Conservation (phyloP, 1,140 invertebrate species). For the Oscheius sp. region DNA sequence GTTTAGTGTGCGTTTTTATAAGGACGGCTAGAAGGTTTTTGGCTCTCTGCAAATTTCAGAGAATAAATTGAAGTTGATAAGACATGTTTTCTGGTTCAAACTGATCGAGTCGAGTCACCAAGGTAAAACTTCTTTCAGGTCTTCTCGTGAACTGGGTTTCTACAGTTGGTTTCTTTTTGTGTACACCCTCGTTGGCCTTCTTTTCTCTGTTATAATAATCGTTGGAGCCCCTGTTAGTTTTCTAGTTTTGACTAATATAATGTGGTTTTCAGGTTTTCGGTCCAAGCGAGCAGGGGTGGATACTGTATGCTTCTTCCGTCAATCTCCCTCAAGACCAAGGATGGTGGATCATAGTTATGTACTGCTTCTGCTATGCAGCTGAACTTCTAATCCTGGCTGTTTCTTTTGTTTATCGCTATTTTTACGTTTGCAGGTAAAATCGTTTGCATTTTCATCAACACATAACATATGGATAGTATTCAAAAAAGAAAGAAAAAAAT, state of each 20-base stretch:
- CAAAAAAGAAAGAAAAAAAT: too few species aligned
- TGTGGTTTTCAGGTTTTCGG: background rate
- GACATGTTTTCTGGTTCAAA: too few species aligned
- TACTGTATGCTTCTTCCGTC: background rate
- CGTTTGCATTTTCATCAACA: too few species aligned
- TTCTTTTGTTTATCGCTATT: background rate
- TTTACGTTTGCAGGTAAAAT: background rate
- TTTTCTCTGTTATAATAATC: background rate
- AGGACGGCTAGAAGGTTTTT: too few species aligned
- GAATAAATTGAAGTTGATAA: too few species aligned
- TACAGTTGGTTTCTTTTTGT: background rate
- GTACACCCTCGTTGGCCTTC: background rate
- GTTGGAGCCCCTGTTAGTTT: background rate
- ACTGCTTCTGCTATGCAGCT: background rate
- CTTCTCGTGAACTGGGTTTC: background rate
- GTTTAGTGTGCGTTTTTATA: too few species aligned
- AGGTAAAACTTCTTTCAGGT: background rate
- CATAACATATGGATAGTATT: too few species aligned
- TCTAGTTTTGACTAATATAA: background rate
- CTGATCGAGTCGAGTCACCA: background rate
- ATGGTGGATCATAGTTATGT: background rate
- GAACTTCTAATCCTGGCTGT: background rate
- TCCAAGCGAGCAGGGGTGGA: background rate
- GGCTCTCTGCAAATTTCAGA: too few species aligned
- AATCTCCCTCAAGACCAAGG: background rate